Conservation (phyloP, 2,797 vertebrate species). For the Rhadinocentrus ornatus region DNA sequence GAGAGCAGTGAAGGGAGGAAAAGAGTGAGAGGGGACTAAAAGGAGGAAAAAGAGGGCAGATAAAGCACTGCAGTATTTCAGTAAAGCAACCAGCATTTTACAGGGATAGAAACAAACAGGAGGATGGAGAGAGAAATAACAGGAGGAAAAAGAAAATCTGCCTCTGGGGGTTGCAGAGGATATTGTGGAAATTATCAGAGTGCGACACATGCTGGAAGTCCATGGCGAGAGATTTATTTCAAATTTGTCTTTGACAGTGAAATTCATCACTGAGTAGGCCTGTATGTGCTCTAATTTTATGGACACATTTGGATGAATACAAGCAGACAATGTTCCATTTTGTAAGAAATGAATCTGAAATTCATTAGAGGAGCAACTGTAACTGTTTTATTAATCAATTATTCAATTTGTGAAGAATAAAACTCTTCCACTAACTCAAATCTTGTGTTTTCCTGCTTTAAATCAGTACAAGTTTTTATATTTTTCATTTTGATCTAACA, state of each 20-base stretch:
- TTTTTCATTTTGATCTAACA: neutral
- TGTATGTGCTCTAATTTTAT: slow-evolving; percentile 59
- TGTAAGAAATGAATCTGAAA: slow-evolving; percentile 14
- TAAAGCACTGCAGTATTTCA: slow-evolving; percentile 85
- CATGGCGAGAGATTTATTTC: slow-evolving; percentile 76
- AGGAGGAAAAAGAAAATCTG: slow-evolving; percentile 54
- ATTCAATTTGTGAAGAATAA: neutral
- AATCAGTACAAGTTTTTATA: neutral
- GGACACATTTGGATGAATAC: slow-evolving; percentile 42
- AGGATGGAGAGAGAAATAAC: slow-evolving; percentile 68
- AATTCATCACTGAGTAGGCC: slow-evolving; percentile 70
- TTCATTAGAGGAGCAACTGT: neutral
- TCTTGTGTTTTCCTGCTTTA: neutral
- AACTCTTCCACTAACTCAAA: neutral
- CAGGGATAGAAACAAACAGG: slow-evolving; percentile 80
- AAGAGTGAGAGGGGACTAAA: slow-evolving; percentile 54
- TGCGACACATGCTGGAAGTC: slow-evolving; percentile 76
- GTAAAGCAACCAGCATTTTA: slow-evolving; percentile 82
- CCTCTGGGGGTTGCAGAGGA: slow-evolving; percentile 77
- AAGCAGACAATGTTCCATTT: slow-evolving; percentile 1
- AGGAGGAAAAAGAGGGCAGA: slow-evolving; percentile 73
- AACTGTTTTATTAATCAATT: neutral
- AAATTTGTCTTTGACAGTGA: slow-evolving; percentile 79
- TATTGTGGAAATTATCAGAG: slow-evolving; percentile 82
- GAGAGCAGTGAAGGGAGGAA: slow-evolving; percentile 46